Evolutionary conservation across 2,113 vertebrate genomes (phyloP).

Genomic region (Protobothrops mucrosquamatus): DNA sequence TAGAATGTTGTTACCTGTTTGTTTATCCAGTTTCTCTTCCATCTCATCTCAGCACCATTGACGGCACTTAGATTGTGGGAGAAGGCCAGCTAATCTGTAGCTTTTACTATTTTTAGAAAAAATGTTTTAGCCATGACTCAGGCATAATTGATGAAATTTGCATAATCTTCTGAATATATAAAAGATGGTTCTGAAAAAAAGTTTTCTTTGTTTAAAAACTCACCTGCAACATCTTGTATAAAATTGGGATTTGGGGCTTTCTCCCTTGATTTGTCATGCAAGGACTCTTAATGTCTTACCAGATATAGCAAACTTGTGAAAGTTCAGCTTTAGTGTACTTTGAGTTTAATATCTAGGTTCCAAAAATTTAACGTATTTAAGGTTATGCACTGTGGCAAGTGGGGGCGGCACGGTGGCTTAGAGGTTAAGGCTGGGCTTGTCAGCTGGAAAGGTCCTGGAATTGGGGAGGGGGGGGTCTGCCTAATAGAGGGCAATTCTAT

Average conservation of each 20-base stretch:
- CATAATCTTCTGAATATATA: not conserved
- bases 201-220: not conserved
- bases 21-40: not conserved
- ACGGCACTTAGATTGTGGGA: not conserved
- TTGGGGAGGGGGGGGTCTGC: too few species aligned
- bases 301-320: not conserved
- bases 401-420: not conserved
- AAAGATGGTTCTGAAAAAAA: not conserved
- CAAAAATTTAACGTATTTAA: not conserved
- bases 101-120: not conserved
- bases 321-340: not conserved
- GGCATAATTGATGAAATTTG: not conserved
- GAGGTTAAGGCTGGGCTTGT: not conserved
- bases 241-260: not conserved
- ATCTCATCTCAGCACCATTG: not conserved
- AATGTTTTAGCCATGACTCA: not conserved
- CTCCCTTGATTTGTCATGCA: not conserved
- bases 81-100: not conserved
- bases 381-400: not conserved
- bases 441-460: too few species aligned
- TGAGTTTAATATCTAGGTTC: not conserved
- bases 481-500: too few species aligned
- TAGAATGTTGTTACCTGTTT: too few species aligned
- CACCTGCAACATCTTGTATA: not conserved
- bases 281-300: not conserved